Base-by-base conservation (phyloP, 2,113 vertebrate genomes). In the Pycnonotus jocosus region DNA sequence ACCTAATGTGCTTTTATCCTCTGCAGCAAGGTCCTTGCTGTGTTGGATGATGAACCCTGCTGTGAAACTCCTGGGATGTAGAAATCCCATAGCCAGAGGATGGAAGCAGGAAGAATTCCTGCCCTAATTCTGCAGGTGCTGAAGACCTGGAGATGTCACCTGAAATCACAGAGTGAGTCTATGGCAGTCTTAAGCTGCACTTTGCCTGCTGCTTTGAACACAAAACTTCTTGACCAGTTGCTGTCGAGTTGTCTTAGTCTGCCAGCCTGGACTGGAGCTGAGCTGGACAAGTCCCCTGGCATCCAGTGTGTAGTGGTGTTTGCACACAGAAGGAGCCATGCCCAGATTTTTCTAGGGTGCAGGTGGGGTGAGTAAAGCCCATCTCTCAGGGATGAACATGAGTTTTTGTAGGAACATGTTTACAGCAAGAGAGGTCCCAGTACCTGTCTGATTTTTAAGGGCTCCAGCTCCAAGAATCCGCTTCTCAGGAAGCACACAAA, bases 221-320 rank as follows among this genome's bases (percentile, higher is more conserved):
- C 27, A 16, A 31, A 50, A 30, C 15, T 81, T 70, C 56, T 27
- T 18, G 28, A n/a, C 23, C 7, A 12, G 37, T 19, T 56, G 30
- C 24, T 65, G 23, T 84, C 69, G 57, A 65, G 21, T 38, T 87
- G 20, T 21, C 35, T 58, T 16, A 37, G 11, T 45, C 31, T 89
- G 37, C 38, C 72, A 56, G 72, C 44, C 37, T 24, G 31, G 38
- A 8, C 22, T 40, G 27, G 58, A 76, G 66, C n/a, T 89, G 57
- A 33, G 48, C 72, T 68, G 56, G 24, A 33, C 28, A 35, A 13
- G 40, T 58, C 72, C 31, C 33, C 42, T 73, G 80, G n/a, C 27
- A 45, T 17, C 47, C 0, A 0, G 14, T 1, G 0, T 58, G 38
- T 20, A 51, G 54, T 40, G 27, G 48, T 40, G 44, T 57, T 73